These are phyloP conservation scores for Charanyca ferruginea DNA, from an alignment of 2,888 invertebrate species.

Conservation along the genomic window DNA sequence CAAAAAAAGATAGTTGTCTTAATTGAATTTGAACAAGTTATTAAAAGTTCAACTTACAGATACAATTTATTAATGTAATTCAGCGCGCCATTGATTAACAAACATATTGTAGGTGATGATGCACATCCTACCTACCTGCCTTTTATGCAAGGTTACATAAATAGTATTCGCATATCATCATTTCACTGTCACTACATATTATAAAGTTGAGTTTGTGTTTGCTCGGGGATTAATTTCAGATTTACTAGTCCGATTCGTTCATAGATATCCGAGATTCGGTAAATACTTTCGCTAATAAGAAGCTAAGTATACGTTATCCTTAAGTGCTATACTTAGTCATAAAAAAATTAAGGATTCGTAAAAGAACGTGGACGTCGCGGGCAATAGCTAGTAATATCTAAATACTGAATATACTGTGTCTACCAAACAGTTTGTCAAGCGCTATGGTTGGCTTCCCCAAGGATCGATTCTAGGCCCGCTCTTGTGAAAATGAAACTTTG, in stretches of 20 bases:
- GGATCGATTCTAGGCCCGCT: slow-evolving; percentile 19
- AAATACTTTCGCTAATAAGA: too few relatives aligned
- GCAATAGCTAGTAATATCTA: too few relatives aligned
- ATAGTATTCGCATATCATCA: too few relatives aligned
- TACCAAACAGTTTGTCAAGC: not conserved
- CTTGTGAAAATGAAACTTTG: not conserved
- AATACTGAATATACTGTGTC: not conserved
- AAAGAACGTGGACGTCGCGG: too few relatives aligned
- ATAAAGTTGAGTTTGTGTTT: too few relatives aligned
- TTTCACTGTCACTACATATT: too few relatives aligned
- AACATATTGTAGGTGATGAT: not conserved
- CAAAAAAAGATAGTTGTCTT: slow-evolving; percentile 21
- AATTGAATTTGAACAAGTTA: slow-evolving; percentile 6
- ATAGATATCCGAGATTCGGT: too few relatives aligned
- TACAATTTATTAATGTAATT: not conserved
- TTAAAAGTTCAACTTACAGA: not conserved
- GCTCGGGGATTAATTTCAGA: too few relatives aligned
- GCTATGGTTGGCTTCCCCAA: not conserved
- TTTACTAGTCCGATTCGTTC: too few relatives aligned
- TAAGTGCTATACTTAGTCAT: too few relatives aligned
- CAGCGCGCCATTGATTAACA: not conserved
- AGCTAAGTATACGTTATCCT: too few relatives aligned
- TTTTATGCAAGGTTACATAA: not conserved
- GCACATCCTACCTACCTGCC: not conserved
- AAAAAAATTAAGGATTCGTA: too few relatives aligned